phyloP scores from a whole-genome alignment of 2,888 invertebrate species.

The Drosophila parthenogenetica region DNA sequence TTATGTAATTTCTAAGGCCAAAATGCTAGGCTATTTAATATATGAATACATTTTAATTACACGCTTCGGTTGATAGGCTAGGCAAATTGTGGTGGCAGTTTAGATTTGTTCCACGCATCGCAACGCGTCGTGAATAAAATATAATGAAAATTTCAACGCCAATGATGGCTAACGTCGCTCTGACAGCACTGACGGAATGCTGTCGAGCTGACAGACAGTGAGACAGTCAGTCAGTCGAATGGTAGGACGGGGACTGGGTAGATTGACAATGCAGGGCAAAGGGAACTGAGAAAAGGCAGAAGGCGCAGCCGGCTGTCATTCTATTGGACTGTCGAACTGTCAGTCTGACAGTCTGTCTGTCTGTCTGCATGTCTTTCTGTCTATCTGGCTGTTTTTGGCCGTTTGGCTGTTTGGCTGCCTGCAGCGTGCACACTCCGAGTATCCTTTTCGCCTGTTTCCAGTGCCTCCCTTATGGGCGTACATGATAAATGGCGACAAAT shows the following conservation, averaged over 20 bases:
- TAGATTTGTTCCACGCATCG: constrained; percentile 77
- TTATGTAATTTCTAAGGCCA: constrained; percentile 21
- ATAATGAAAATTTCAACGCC: constrained; percentile 80
- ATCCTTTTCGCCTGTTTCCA: constrained; percentile 74
- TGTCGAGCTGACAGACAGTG: constrained; percentile 37
- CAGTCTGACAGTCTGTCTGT: constrained; percentile 14
- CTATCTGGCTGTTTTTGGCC: constrained; percentile 17
- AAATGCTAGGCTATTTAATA: constrained; percentile 35
- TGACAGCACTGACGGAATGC: constrained; percentile 78
- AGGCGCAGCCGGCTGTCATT: constrained; percentile 36
- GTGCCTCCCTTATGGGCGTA: constrained; percentile 81
- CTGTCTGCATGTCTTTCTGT: constrained; percentile 45
- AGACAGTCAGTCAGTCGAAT: constrained; percentile 10
- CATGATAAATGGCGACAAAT: constrained; percentile 85
- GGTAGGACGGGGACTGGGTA: constrained; percentile 20
- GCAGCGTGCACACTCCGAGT: constrained; percentile 71
- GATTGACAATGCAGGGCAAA: constrained; percentile 30
- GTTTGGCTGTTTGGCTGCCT: constrained; percentile 47
- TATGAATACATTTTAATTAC: constrained; percentile 77
- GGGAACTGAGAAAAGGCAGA: constrained; percentile 27
- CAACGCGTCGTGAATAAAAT: constrained; percentile 79
- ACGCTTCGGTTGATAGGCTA: constrained; percentile 65
- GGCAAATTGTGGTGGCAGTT: constrained; percentile 56
- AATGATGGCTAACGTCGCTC: constrained; percentile 64
- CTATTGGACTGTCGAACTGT: constrained; percentile 7